Conservation (phyloP, 2,113 vertebrate genomes). For the Anoplopoma fimbria region DNA sequence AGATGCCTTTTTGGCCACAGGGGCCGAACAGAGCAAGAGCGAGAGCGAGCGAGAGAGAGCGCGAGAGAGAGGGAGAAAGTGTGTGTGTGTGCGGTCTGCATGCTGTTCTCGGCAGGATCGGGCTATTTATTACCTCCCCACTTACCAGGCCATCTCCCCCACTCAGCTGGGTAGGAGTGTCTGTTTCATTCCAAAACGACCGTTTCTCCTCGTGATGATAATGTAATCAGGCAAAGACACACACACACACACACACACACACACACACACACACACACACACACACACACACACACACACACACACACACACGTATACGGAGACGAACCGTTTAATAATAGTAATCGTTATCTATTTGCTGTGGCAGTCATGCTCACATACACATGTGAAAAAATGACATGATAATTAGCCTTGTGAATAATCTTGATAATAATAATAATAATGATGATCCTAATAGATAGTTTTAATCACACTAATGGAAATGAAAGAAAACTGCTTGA, state of each 20-base stretch:
- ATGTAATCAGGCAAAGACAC: slow-evolving; percentile 41
- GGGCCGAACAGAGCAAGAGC: slow-evolving; percentile 52
- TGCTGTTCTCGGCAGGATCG: slow-evolving; percentile 57
- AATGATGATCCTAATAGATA: slow-evolving; percentile 53
- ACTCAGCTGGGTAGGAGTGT: slow-evolving; percentile 43
- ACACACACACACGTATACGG: neutral
- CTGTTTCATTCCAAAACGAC: slow-evolving; percentile 52
- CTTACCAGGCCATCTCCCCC: slow-evolving; percentile 68
- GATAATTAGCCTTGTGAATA: slow-evolving; percentile 65
- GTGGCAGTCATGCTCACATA: slow-evolving; percentile 27
- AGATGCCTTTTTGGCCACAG: slow-evolving; percentile 81
- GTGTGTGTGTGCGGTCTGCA: neutral
- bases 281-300: neutral
- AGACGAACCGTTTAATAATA: slow-evolving; percentile 43
- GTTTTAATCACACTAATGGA: slow-evolving; percentile 6
- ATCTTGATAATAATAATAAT: slow-evolving; percentile 46
- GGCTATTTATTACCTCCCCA: slow-evolving; percentile 77
- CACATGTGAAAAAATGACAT: slow-evolving; percentile 41
- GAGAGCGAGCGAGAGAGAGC: neutral
- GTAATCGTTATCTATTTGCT: slow-evolving; percentile 42
- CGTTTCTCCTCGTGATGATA: slow-evolving; percentile 49
- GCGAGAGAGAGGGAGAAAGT: neutral
- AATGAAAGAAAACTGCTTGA: slow-evolving; percentile 2
- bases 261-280: neutral
- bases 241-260: slow-evolving; percentile 1